phyloP scores from a whole-genome alignment of 2,888 invertebrate genomes.

The Melanostoma scalare region DNA sequence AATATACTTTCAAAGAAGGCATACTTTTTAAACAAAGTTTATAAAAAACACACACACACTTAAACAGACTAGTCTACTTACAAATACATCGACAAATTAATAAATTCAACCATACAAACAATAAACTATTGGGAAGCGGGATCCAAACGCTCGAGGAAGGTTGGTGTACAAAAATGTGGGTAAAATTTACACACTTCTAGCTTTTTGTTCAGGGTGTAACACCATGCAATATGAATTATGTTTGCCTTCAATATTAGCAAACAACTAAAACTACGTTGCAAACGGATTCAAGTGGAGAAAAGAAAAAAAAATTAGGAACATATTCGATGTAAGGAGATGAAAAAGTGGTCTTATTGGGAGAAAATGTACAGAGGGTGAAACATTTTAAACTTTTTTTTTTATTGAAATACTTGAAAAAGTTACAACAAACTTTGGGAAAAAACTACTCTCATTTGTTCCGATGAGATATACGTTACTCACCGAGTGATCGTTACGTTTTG shows the following conservation, averaged over 20 bases:
- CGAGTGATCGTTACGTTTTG: constrained; percentile 79
- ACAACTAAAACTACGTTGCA: constrained; percentile 39
- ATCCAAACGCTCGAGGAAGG: neutral
- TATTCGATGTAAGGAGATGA: neutral
- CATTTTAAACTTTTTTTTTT: constrained; percentile 5
- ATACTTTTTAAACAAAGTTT: too few species aligned
- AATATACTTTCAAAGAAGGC: constrained; percentile 47
- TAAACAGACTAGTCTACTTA: neutral
- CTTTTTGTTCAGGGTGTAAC: neutral
- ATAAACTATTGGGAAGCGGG: neutral
- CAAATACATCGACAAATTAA: constrained; percentile 22
- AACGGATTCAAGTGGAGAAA: constrained; percentile 2
- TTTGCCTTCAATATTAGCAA: constrained; percentile 41
- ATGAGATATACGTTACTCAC: constrained; percentile 77
- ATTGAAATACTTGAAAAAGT: constrained; percentile 27
- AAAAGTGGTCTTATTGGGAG: neutral
- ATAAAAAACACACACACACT: neutral
- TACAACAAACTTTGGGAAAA: constrained; percentile 43
- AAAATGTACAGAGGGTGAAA: constrained; percentile 1
- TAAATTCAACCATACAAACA: constrained; percentile 21
- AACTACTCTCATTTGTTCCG: neutral
- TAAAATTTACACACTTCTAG: constrained; percentile 16
- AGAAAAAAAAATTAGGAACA: neutral
- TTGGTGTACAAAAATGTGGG: neutral
- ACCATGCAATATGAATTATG: constrained; percentile 56